These are phyloP conservation scores for Dromococcyx pavoninus DNA, from an alignment of 2,797 vertebrate genomes.

Conservation along the genomic window DNA sequence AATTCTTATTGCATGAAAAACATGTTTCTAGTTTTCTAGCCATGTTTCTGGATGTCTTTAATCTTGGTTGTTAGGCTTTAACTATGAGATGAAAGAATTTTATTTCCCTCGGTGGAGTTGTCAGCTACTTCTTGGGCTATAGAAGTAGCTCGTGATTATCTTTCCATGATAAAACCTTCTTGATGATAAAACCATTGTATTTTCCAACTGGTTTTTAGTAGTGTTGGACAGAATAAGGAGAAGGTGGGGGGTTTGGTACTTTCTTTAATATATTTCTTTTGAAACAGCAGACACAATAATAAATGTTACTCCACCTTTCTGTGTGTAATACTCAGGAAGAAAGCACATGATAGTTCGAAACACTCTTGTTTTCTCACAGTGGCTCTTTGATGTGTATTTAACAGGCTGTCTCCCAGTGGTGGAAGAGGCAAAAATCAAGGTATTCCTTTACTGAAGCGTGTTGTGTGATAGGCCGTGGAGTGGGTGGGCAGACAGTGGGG, in stretches of 20 bases:
- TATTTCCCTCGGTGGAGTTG: neutral
- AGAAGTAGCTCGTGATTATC: neutral
- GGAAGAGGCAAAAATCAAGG: neutral
- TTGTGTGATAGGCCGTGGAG: neutral
- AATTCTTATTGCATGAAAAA: fast-evolving
- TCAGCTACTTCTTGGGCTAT: neutral
- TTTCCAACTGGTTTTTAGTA: neutral
- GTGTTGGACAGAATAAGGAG: neutral
- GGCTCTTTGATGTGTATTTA: neutral
- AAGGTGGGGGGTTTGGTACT: neutral
- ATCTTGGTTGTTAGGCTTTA: neutral
- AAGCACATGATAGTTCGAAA: neutral
- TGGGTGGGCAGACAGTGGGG: fast-evolving
- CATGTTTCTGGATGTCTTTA: neutral
- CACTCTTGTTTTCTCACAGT: neutral
- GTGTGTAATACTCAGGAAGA: fast-evolving
- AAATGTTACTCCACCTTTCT: neutral
- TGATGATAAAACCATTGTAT: neutral
- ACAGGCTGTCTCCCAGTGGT: neutral
- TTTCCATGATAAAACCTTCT: neutral
- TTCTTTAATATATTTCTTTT: neutral
- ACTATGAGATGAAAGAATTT: neutral
- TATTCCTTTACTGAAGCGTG: fast-evolving
- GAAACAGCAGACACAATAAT: neutral
- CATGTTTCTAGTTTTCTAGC: neutral